Evolutionary conservation across 2,113 vertebrate genomes (phyloP).

Genomic region (Okapia johnstoni): DNA sequence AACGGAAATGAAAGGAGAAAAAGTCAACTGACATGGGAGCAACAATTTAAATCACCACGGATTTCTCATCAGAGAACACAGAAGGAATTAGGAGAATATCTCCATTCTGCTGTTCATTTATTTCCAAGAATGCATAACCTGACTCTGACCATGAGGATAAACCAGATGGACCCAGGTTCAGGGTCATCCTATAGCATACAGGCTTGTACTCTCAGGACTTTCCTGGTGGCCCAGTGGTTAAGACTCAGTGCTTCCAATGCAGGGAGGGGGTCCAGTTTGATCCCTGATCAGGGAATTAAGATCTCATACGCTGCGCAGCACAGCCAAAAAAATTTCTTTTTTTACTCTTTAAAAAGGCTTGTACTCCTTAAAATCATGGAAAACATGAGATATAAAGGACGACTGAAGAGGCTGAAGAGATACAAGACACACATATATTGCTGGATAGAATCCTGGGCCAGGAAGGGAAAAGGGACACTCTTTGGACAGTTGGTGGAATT

Average conservation of each 20-base stretch:
- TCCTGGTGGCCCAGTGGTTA: not conserved
- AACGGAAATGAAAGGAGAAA: not conserved
- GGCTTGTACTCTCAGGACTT: not conserved
- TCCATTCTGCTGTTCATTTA: not conserved
- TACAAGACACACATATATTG: not conserved
- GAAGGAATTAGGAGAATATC: not conserved
- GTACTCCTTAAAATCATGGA: not conserved
- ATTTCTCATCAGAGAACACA: not conserved
- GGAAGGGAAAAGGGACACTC: not conserved
- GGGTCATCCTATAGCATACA: not conserved
- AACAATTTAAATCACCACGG: not conserved
- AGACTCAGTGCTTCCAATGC: not conserved
- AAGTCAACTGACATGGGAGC: not conserved
- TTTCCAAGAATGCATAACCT: not conserved
- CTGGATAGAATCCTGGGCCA: not conserved
- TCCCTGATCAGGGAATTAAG: not conserved
- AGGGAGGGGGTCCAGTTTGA: not conserved
- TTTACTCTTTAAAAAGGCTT: not conserved
- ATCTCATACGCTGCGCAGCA: not conserved
- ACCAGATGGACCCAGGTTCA: not conserved
- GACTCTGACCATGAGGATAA: not conserved
- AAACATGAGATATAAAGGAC: not conserved
- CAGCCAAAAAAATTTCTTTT: not conserved
- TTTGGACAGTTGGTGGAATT: not conserved
- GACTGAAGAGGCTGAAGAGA: not conserved